A percentile compares a stretch with the other conserved stretches of the same genome.
Evolutionary conservation across 2,113 vertebrate genomes (phyloP).

Genomic region (Psophia crepitans): DNA sequence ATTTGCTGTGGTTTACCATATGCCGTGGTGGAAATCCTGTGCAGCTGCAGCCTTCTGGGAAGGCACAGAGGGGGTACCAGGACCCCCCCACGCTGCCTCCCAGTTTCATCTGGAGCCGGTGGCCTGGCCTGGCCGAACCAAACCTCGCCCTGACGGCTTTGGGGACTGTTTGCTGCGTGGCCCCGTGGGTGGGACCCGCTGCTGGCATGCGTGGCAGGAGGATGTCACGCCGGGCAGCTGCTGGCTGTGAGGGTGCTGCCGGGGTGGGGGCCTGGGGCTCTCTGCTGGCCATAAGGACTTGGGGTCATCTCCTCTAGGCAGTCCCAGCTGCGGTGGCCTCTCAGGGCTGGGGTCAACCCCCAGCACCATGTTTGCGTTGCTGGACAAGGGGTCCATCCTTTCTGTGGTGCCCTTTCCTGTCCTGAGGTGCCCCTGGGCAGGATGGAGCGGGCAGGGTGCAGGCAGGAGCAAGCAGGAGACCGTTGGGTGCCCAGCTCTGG

Average conservation of each 20-base stretch:
- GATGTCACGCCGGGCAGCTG: neutral
- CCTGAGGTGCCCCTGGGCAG: neutral
- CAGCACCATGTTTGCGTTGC: neutral
- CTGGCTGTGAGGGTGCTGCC: neutral
- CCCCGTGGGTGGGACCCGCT: rapidly evolving
- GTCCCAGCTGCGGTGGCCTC: neutral
- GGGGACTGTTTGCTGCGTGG: neutral
- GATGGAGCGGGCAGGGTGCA: neutral
- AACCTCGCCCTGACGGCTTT: rapidly evolving
- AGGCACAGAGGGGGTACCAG: rapidly evolving
- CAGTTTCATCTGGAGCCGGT: neutral
- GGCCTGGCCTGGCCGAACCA: neutral
- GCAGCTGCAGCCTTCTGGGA: neutral
- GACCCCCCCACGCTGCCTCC: rapidly evolving
- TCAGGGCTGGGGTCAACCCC: rapidly evolving
- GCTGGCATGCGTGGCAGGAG: neutral
- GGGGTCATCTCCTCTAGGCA: neutral
- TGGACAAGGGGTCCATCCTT: neutral
- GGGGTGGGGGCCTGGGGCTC: neutral
- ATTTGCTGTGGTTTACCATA: neutral
- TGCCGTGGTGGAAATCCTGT: neutral
- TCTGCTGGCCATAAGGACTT: neutral
- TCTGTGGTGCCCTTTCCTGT: neutral
- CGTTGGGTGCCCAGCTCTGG: rapidly evolving
- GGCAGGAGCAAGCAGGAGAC: neutral